Base-by-base conservation (phyloP, 2,797 vertebrate genomes). In the Nasua narica region DNA sequence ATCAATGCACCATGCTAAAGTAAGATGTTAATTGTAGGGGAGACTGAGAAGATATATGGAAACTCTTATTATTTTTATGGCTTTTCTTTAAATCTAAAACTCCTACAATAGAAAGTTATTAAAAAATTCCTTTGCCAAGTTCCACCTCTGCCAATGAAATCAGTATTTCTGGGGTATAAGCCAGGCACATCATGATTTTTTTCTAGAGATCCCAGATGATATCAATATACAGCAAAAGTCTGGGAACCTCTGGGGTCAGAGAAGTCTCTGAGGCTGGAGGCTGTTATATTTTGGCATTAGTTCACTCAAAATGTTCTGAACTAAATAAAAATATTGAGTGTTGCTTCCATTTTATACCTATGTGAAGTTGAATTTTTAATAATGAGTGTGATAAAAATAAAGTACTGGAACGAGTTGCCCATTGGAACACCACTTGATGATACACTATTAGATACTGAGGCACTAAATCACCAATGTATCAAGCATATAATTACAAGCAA, bases 351-450 rank as follows among this genome's bases (percentile, higher is more conserved):
- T 96, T 96, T 90, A 76, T 78, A 81, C 58, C 50, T 74, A 35
- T 46, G 52, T 32, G 74, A 65, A 87, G 83, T 35, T 58, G 79
- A 83, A 29, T 70, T 96, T 96, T 94, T 76, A 76, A 91, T 94
- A 78, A 79, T 12, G 37, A 93, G 7, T 54, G 27, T 91, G 87
- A 56, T 94, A 96, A 97, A 96, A 97, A 96, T 87, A 94, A 97
- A 96, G 91, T 46, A 58, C 93, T 85, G 72, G 93, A 94, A 94
- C 94, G 90, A 74, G 93, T 25, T 95, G 62, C 52, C 32, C 65
- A 48, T 94, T 93, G 93, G 65, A 96, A 87, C 16, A 93, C 65
- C 97, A 97, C 97, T 97, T 84, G 78, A 90, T 43, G 62, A 58
- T 56, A 32, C 54, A 43, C 40, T 16, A 11, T 67, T 90, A 52